phyloP scores from a whole-genome alignment of 1,140 invertebrate genomes.

The Drosophila yakuba region DNA sequence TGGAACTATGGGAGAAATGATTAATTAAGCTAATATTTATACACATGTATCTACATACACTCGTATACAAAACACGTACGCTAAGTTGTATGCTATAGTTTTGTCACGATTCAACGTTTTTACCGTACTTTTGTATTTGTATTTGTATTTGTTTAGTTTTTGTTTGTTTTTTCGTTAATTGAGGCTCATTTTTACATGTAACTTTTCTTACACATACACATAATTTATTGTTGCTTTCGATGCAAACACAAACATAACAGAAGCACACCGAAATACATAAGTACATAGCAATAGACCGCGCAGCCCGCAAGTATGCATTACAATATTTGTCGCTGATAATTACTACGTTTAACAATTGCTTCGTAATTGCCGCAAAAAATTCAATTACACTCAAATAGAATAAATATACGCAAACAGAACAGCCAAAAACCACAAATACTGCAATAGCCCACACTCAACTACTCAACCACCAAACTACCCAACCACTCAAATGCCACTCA shows the following conservation, averaged over 20 bases:
- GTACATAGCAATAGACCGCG: slow-evolving; percentile 27
- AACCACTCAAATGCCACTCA: slow-evolving; percentile 30
- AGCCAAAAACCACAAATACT: slow-evolving; percentile 54
- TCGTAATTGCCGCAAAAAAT: slow-evolving; percentile 27
- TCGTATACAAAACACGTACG: slow-evolving; percentile 27
- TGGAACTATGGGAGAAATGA: slow-evolving; percentile 66
- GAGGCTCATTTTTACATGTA: slow-evolving; percentile 74
- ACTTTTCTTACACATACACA: slow-evolving; percentile 22
- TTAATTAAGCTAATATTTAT: slow-evolving; percentile 68
- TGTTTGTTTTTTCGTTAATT: slow-evolving; percentile 73
- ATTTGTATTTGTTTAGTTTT: slow-evolving; percentile 59
- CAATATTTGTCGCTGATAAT: slow-evolving; percentile 48
- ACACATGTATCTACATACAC: slow-evolving; percentile 31
- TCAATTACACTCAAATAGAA: slow-evolving; percentile 37
- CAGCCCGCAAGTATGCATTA: slow-evolving; percentile 40
- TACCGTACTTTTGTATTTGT: slow-evolving; percentile 53
- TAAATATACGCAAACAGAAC: slow-evolving; percentile 25
- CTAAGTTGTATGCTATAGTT: slow-evolving; percentile 62
- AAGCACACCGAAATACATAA: slow-evolving; percentile 8
- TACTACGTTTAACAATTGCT: slow-evolving; percentile 46
- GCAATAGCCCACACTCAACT: slow-evolving; percentile 67
- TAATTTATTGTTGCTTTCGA: slow-evolving; percentile 50
- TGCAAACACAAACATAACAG: slow-evolving; percentile 6
- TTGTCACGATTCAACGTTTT: slow-evolving; percentile 35
- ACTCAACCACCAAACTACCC: slow-evolving; percentile 10